These are phyloP conservation scores for Prosopocoilus inquinatus DNA, from an alignment of 2,888 invertebrate genomes.

Conservation along the genomic window DNA sequence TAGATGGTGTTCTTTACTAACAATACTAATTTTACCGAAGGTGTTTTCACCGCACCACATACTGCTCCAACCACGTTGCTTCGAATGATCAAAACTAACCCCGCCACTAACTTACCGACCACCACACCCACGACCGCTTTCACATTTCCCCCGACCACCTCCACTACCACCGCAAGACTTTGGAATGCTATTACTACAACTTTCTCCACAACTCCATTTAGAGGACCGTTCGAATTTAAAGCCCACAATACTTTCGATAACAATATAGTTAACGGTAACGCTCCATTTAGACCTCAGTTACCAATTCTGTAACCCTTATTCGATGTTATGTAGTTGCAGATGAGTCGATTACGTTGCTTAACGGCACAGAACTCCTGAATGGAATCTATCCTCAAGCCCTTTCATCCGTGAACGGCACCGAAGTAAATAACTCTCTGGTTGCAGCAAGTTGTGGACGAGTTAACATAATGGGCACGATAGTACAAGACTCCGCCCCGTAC, in stretches of 20 bases:
- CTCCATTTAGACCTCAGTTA: too few species aligned
- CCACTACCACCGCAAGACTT: conserved; percentile 44
- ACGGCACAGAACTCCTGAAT: conserved; percentile 37
- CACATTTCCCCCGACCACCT: conserved; percentile 41
- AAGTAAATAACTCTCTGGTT: conserved; percentile 22
- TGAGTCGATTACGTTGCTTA: conserved; percentile 16
- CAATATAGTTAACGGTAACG: conserved; percentile 42
- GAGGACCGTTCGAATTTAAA: conserved; percentile 48
- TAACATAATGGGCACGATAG: conserved; percentile 90
- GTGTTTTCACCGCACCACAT: conserved; percentile 47
- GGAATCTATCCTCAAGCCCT: conserved; percentile 44
- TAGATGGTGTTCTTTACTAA: conserved; percentile 7
- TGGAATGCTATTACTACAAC: conserved; percentile 37
- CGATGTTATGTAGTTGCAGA: conserved; percentile 25
- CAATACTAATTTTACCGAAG: conserved; percentile 51
- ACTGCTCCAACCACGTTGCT: conserved; percentile 49
- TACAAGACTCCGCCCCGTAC: conserved; percentile 90
- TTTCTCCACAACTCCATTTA: conserved; percentile 30
- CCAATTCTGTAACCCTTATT: background rate
- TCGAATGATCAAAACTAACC: conserved; percentile 52
- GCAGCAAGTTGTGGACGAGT: conserved; percentile 73
- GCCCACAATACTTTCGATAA: conserved; percentile 46
- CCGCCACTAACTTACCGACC: conserved; percentile 36
- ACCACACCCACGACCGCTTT: conserved; percentile 36
- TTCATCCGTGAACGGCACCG: conserved; percentile 23